phyloP scores from a whole-genome alignment of 2,797 vertebrate genomes.

The Rhadinocentrus ornatus region DNA sequence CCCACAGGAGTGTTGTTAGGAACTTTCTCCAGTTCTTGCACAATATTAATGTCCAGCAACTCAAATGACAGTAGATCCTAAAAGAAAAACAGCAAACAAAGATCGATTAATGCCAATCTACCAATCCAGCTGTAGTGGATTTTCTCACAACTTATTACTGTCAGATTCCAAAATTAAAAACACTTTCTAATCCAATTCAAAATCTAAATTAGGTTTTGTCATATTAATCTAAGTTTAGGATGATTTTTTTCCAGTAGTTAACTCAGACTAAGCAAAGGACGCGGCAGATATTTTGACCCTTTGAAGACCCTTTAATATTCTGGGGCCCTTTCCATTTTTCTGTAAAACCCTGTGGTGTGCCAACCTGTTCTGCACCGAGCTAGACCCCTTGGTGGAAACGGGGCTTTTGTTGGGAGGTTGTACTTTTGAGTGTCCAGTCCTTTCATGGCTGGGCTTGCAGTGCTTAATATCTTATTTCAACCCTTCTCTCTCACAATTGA shows the following conservation, averaged over 20 bases:
- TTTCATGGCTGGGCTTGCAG: no score
- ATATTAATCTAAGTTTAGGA: no score
- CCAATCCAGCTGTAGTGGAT: background rate
- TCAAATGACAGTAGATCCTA: constrained; percentile 97
- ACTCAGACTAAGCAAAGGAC: background rate
- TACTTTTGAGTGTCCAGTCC: background rate
- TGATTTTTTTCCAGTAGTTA: background rate
- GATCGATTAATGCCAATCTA: background rate
- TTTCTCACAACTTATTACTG: no score
- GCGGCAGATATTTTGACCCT: no score
- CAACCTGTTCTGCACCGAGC: no score
- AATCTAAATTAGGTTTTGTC: no score
- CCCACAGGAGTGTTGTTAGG: constrained; percentile 93
- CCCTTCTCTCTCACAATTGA: background rate
- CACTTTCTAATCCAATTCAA: no score
- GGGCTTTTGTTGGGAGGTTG: background rate
- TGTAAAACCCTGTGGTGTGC: no score
- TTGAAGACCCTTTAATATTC: no score
- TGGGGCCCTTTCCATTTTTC: no score
- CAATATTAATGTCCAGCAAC: constrained; percentile 96
- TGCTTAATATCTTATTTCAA: background rate
- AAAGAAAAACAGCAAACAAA: background rate
- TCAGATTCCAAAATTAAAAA: no score
- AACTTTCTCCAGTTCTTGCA: constrained; percentile 95
- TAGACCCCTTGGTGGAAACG: no score